Evolutionary conservation across 2,888 invertebrate genomes (phyloP), one percentile per base, ranked within the genome.

Genomic region (Drosophila diplacantha): DNA sequence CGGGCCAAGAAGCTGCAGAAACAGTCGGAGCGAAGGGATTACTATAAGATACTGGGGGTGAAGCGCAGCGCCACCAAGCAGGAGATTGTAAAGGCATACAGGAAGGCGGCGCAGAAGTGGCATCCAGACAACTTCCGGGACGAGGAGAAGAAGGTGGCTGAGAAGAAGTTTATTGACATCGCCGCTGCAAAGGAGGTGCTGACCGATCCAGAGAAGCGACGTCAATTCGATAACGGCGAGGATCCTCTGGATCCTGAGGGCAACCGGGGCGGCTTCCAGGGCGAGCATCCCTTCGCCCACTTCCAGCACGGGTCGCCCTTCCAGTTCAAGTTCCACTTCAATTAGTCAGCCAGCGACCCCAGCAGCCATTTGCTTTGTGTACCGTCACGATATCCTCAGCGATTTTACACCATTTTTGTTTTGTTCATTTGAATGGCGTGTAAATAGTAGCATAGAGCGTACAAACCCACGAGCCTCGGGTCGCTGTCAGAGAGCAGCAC

Each of bases 151-250:
- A 95, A 97, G 86, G 90, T 93, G 51, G 99, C 99, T 0, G 96
- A 99, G 89, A 97, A 97, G 89, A 97, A 95, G 89, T 99, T 99
- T 87, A 98, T 99, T 70, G 99, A 99, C 88, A 94, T 99, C 83
- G 99, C 99, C 3, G 96, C 98, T 38, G 99, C 99, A 54, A 99
- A 99, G 89, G 99, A 99, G 91, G 93, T 93, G 20, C 89, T 95
- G 32, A 94, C 95, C 39, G 93, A 95, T 90, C 91, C 94, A 70
- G 98, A 99, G 87, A 99, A 98, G 90, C 91, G 99, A 65, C 92
- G 93, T 65, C 95, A 95, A 88, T 99, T 96, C 89, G 99, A 99
- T 90, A 91, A 92, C 75, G 99, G 99, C 67, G 93, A 95, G 78
- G 99, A 99, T 91, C 99, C 99, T 0, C 90, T 99, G 56, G 99